Evolutionary conservation across 2,797 vertebrate genomes (phyloP).

Genomic region (Choloepus didactylus): DNA sequence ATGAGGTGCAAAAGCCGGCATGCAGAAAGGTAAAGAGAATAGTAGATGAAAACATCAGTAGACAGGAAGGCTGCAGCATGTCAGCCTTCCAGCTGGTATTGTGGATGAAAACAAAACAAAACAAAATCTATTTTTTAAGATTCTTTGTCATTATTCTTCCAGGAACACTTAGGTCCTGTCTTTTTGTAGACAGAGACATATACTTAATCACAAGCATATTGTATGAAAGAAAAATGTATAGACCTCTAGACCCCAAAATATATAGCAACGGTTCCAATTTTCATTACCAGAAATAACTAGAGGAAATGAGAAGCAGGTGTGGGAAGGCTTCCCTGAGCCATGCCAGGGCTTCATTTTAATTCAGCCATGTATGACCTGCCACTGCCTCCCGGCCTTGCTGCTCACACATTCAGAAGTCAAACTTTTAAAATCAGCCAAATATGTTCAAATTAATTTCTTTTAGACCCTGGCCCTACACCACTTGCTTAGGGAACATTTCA

Average conservation of each 20-base stretch:
- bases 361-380: constrained; percentile 80
- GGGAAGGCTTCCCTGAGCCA: constrained; percentile 86
- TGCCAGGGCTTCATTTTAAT: constrained; percentile 86
- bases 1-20: constrained; percentile 73
- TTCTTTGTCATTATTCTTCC: constrained; percentile 73
- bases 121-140: constrained; percentile 65
- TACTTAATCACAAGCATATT: constrained; percentile 83
- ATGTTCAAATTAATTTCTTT: constrained; percentile 78
- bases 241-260: constrained; percentile 84
- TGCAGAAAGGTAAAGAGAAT: constrained; percentile 43
- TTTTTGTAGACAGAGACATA: constrained; percentile 81
- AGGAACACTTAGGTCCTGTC: constrained; percentile 80
- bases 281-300: constrained; percentile 89
- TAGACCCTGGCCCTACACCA: constrained; percentile 68
- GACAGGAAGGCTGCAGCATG: constrained; percentile 62
- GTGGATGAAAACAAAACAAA: background rate
- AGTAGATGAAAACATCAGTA: constrained; percentile 64
- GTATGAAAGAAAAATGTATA: constrained; percentile 84
- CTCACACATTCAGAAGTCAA: constrained; percentile 78
- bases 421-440: constrained; percentile 83
- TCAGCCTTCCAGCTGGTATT: constrained; percentile 57
- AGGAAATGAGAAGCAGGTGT: constrained; percentile 91
- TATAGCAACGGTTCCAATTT: constrained; percentile 84
- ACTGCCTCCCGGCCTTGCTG: constrained; percentile 71
- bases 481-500: constrained; percentile 73